A percentile compares a stretch with the other conserved stretches of the same genome.
These are phyloP conservation scores for Tetrax tetrax DNA, from an alignment of 2,113 vertebrate genomes.

Conservation along the genomic window DNA sequence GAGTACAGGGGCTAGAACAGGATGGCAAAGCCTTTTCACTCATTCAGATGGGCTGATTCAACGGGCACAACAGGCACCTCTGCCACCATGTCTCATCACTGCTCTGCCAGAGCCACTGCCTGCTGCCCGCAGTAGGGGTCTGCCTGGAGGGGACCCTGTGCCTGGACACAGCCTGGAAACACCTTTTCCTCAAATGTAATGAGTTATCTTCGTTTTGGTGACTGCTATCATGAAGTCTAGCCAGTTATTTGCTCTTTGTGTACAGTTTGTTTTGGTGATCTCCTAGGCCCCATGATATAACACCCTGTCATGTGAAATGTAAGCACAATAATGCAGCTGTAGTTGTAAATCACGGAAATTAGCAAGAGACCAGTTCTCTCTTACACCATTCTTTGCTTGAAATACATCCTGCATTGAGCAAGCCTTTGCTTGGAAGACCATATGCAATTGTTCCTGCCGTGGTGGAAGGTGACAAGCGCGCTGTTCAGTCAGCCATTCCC, in stretches of 20 bases:
- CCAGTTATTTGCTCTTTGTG: neutral
- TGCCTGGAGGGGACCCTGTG: rapidly evolving
- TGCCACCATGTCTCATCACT: neutral
- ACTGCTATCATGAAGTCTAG: neutral
- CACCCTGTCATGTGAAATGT: neutral
- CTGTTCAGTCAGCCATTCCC: neutral
- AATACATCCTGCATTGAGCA: neutral
- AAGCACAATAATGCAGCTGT: neutral
- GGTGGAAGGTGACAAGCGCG: neutral
- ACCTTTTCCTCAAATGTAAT: neutral
- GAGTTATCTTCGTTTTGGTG: neutral
- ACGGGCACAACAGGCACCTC: neutral
- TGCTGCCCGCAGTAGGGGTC: neutral
- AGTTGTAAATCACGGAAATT: neutral
- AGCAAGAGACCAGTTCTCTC: neutral
- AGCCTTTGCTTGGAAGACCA: neutral
- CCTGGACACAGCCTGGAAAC: rapidly evolving
- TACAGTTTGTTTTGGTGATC: constrained; percentile 17
- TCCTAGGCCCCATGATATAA: neutral
- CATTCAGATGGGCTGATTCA: rapidly evolving
- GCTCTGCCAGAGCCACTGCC: neutral
- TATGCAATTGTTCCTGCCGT: rapidly evolving
- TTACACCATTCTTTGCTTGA: neutral
- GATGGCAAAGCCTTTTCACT: neutral
- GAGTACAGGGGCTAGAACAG: neutral